phyloP scores from a whole-genome alignment of 2,888 invertebrate species.

The Cantharis rufa region DNA sequence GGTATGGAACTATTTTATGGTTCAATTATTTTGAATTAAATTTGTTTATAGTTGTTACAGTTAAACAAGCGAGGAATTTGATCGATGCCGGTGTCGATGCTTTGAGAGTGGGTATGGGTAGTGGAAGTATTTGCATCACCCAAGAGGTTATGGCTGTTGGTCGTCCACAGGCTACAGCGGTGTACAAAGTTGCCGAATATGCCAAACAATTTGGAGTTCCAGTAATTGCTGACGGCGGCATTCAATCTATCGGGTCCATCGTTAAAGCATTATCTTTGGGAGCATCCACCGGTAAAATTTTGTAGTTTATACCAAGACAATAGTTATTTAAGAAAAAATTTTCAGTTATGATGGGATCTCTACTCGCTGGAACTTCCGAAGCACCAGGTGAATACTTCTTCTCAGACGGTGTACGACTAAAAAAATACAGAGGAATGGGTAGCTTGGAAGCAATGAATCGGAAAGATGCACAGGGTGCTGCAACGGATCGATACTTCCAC shows the following conservation, averaged over 20 bases:
- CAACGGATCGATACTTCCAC: conserved; percentile 75
- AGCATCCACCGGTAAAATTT: conserved; percentile 72
- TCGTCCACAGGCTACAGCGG: conserved; percentile 96
- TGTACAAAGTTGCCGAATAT: conserved; percentile 93
- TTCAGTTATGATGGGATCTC: conserved; percentile 98
- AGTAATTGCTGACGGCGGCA: conserved; percentile 97
- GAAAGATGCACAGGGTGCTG: conserved; percentile 81
- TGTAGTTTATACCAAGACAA: not conserved
- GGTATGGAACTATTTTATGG: conserved; percentile 40
- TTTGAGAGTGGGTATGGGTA: conserved; percentile 98
- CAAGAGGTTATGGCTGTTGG: conserved; percentile 99
- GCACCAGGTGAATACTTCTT: conserved; percentile 99
- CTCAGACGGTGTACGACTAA: conserved; percentile 94
- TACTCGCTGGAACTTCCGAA: conserved; percentile 96
- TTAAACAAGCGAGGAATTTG: conserved; percentile 93
- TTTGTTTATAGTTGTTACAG: conserved; percentile 73
- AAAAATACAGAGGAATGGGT: conserved; percentile 99
- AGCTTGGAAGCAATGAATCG: conserved; percentile 98
- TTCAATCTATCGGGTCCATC: conserved; percentile 95
- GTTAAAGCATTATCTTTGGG: conserved; percentile 92
- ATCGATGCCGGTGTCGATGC: conserved; percentile 98
- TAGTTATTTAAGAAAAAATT: conserved; percentile 14
- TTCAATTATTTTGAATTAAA: not conserved
- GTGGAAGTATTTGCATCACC: conserved; percentile 98
- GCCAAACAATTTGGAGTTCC: conserved; percentile 90